Conservation (phyloP, 1,140 invertebrate species). For the Trachelipus rathkii region DNA sequence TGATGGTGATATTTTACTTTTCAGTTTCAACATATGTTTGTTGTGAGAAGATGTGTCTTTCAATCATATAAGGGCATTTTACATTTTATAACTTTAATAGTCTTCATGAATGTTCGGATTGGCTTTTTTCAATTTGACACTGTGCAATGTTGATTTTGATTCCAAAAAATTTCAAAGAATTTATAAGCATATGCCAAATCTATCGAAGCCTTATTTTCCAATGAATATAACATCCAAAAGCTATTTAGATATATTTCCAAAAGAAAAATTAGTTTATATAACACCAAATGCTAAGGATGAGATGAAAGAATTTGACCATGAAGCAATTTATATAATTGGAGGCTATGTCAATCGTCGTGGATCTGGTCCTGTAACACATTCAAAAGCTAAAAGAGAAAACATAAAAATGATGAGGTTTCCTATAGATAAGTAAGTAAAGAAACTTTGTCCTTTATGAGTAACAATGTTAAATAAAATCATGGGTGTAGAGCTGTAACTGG, state of each 20-base stretch:
- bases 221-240: slow-evolving; percentile 65
- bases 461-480: too few species aligned
- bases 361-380: slow-evolving; percentile 69
- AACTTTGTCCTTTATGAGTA: too few species aligned
- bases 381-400: slow-evolving; percentile 77
- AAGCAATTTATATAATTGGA: slow-evolving; percentile 81
- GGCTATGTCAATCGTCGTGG: slow-evolving; percentile 76
- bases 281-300: slow-evolving; percentile 71
- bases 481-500: too few species aligned
- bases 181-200: slow-evolving; percentile 60
- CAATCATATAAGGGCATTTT: too few species aligned
- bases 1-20: too few species aligned
- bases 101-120: too few species aligned
- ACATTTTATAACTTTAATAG: too few species aligned
- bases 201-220: slow-evolving; percentile 63
- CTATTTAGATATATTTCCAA: slow-evolving; percentile 80
- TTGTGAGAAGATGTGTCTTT: too few species aligned
- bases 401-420: slow-evolving; percentile 74
- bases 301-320: slow-evolving; percentile 64
- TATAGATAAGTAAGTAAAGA: slow-evolving; percentile 61
- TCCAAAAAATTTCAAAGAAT: slow-evolving; percentile 58
- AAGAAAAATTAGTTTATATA: slow-evolving; percentile 75
- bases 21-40: too few species aligned
- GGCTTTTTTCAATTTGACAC: slow-evolving; percentile 71
- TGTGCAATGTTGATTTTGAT: slow-evolving; percentile 63